These are phyloP conservation scores for Hermodice carunculata DNA, from an alignment of 2,888 invertebrate genomes.

Conservation along the genomic window DNA sequence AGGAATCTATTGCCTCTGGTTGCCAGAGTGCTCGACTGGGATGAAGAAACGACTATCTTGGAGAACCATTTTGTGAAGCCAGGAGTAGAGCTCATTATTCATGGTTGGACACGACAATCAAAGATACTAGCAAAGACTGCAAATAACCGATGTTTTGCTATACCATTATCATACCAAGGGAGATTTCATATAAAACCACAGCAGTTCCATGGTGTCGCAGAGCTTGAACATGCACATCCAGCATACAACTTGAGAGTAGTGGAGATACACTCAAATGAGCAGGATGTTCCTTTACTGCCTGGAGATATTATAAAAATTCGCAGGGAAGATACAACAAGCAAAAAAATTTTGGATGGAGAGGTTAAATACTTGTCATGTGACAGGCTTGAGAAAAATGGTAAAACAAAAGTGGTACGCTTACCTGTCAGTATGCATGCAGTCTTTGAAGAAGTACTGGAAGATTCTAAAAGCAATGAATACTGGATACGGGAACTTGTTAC, in stretches of 20 bases:
- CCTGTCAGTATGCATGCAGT: conserved; percentile 23
- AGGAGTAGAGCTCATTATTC: conserved; percentile 40
- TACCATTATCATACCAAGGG: conserved; percentile 44
- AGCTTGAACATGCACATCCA: conserved; percentile 32
- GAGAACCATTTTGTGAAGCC: conserved; percentile 39
- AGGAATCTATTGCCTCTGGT: conserved; percentile 37
- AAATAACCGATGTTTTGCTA: conserved; percentile 25
- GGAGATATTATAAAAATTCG: conserved; percentile 35
- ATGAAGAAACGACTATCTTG: conserved; percentile 41
- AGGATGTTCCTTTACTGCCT: conserved; percentile 6
- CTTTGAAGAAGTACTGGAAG: conserved; percentile 41
- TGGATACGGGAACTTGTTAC: conserved; percentile 33
- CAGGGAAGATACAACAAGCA: conserved; percentile 19
- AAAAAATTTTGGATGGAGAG: background rate
- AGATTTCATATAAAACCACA: conserved; percentile 31
- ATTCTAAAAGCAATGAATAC: conserved; percentile 16
- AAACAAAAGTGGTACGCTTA: conserved; percentile 14
- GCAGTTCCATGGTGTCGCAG: conserved; percentile 29
- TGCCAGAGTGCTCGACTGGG: conserved; percentile 36
- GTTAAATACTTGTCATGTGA: conserved; percentile 23
- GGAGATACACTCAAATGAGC: conserved; percentile 6
- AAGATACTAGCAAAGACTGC: conserved; percentile 36
- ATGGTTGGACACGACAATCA: conserved; percentile 43
- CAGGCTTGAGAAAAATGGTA: conserved; percentile 23
- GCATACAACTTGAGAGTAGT: conserved; percentile 30